Conservation (phyloP, 2,797 vertebrate genomes). For the Gadopsis marmoratus region DNA sequence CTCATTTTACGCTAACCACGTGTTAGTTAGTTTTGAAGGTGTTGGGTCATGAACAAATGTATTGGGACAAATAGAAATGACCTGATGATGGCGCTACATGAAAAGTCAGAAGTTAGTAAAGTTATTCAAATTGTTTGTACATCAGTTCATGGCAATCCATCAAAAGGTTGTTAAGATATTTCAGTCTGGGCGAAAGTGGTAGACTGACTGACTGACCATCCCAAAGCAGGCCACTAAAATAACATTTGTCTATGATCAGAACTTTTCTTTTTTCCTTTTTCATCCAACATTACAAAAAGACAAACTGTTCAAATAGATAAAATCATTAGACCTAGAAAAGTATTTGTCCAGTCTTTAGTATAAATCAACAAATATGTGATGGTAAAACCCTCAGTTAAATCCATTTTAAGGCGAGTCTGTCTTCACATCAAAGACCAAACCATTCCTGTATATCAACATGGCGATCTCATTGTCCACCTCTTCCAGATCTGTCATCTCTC, state of each 20-base stretch:
- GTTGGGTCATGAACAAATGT: background rate
- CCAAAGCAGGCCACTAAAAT: background rate
- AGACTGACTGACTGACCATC: background rate
- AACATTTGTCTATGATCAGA: background rate
- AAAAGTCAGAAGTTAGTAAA: background rate
- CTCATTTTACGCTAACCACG: conserved; percentile 4
- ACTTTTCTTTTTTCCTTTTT: background rate
- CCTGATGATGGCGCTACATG: background rate
- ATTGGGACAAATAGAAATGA: background rate
- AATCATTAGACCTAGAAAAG: background rate
- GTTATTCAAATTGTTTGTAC: background rate
- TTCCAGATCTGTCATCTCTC: conserved; percentile 37
- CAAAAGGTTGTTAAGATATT: background rate
- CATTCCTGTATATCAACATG: conserved; percentile 73
- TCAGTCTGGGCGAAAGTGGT: background rate
- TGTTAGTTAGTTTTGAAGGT: background rate
- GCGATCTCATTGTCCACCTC: conserved; percentile 64
- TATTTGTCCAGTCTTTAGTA: background rate
- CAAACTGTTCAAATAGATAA: background rate
- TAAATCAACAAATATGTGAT: background rate
- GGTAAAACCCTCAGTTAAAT: background rate
- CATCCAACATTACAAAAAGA: background rate
- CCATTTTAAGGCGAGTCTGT: conserved; percentile 45
- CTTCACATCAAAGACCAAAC: conserved; percentile 77
- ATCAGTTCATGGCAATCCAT: too few species aligned